Evolutionary conservation across 2,888 invertebrate species (phyloP), one percentile per base, ranked within the genome.

Genomic region (Sinodicranocentrus sp.): DNA sequence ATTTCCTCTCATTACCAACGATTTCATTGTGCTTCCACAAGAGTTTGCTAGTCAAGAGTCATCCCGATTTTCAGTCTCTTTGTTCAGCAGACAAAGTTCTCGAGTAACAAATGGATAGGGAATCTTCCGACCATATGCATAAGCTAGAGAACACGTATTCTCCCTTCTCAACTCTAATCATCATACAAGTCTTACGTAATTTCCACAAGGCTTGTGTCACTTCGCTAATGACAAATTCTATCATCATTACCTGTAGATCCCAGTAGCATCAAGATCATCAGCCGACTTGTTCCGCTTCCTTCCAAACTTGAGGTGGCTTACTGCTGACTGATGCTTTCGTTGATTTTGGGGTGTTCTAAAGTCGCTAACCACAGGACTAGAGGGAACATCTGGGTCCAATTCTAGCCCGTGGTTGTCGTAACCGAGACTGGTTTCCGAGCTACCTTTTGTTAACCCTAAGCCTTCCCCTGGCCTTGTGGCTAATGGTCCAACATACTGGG

Each of bases 401-500:
- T 82, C 84, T 8, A 84, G 54, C 28, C 65, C 82, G 13, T 85
- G 72, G 39, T 71, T 82, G 10, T 75, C 76, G 43, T 63, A 71
- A n/a, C 84, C 84, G 5, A 79, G 13, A 59, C 75, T 84, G 10
- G 33, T 13, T 10, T 17, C n/a, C 6, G 80, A 80, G 28, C 43
- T 17, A 26, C 17, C 23, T 17, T 23, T 48, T 0, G 26, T 0
- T 2, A 78, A 6, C 5, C 39, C 70, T 13, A 3, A 19, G n/a
- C 15, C 39, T 67, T 19, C 26, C 65, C 5, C 57, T 8, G 52
- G 15, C n/a, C 8, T 3, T 5, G 5, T 3, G 48, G 68, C 15
- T 48, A 67, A 59, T 43, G 70, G 17, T 28, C 70, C 75, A 13
- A 59, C 23, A 10, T 77, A 70, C 15, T 83, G 77, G 2, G 91